phyloP scores from a whole-genome alignment of 2,113 vertebrate species.

The Myrmophylax atrothorax region DNA sequence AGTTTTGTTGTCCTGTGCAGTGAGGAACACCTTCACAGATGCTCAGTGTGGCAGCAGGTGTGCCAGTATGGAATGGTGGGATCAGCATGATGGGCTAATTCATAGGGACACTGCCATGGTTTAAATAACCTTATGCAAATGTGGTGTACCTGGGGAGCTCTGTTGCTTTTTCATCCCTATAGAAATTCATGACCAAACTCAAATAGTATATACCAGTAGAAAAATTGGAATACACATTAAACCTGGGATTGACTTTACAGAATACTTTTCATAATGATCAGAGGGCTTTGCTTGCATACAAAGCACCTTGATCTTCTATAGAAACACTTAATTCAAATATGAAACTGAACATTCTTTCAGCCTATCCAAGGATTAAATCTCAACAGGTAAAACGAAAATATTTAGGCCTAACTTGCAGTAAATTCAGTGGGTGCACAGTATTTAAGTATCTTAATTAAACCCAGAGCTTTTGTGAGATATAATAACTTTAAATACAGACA shows the following conservation, averaged over 20 bases:
- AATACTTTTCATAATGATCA: neutral
- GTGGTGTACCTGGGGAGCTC: neutral
- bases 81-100: neutral
- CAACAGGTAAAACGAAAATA: neutral
- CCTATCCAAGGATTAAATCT: neutral
- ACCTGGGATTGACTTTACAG: neutral
- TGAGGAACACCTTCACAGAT: neutral
- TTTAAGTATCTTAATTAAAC: neutral
- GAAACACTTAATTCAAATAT: neutral
- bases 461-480: neutral
- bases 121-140: neutral
- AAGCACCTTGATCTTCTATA: neutral
- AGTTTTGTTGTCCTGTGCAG: neutral
- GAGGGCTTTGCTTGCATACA: neutral
- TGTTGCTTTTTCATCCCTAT: neutral
- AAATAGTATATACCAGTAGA: neutral
- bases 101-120: neutral
- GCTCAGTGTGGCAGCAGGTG: neutral
- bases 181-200: neutral
- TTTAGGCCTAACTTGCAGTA: neutral
- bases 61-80: neutral
- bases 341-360: neutral
- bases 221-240: neutral
- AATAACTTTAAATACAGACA: neutral
- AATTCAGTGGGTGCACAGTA: neutral